phyloP scores from a whole-genome alignment of 2,113 vertebrate genomes.

The Gallinago jamesoni region DNA sequence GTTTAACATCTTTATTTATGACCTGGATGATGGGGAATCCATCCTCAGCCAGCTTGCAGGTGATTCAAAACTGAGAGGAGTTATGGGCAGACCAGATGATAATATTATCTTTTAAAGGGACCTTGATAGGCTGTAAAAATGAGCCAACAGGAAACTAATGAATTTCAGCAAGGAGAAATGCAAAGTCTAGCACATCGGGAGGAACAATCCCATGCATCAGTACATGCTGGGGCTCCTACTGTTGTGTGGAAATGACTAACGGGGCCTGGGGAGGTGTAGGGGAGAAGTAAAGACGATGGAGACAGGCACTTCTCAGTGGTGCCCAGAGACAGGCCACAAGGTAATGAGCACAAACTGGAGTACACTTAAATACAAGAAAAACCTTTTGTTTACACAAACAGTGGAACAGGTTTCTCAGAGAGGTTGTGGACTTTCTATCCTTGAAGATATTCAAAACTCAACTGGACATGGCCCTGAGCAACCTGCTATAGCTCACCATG shows the following conservation, averaged over 20 bases:
- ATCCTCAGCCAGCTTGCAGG: background rate
- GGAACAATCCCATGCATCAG: background rate
- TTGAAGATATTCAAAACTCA: background rate
- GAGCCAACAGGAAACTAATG: background rate
- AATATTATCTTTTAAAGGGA: background rate
- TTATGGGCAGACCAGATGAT: background rate
- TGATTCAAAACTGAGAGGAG: background rate
- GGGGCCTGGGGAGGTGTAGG: accelerated
- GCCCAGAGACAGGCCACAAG: background rate
- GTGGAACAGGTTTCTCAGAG: background rate
- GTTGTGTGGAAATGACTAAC: background rate
- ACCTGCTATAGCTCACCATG: background rate
- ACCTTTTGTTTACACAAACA: background rate
- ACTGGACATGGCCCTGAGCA: background rate
- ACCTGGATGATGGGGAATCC: background rate
- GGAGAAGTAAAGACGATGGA: background rate
- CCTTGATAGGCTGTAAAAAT: background rate
- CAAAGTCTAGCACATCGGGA: background rate
- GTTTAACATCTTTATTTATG: background rate
- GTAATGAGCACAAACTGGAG: background rate
- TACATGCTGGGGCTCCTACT: background rate
- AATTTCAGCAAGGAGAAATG: background rate
- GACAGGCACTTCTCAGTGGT: background rate
- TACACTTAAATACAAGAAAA: background rate
- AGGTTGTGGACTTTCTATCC: background rate